Percentiles rank a stretch among this genome's conserved stretches.
Conservation (phyloP, 2,888 invertebrate genomes). For the Meteorus colon region DNA sequence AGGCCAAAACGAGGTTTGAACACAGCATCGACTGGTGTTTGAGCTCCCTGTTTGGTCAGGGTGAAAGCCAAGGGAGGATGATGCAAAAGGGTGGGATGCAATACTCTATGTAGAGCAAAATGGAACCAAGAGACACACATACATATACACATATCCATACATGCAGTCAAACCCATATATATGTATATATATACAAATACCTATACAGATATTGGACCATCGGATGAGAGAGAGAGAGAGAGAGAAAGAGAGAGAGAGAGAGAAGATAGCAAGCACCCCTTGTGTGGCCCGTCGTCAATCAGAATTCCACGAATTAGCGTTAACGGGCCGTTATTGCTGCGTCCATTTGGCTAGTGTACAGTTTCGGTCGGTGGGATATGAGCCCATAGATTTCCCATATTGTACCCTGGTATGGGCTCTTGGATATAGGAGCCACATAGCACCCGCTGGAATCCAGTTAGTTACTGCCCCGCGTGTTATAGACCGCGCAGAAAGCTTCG, state of each 20-base stretch:
- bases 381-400: slow-evolving; percentile 73
- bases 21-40: slow-evolving; percentile 40
- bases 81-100: slow-evolving; percentile 26
- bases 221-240: slow-evolving; percentile 41
- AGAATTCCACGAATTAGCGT: slow-evolving; percentile 74
- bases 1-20: slow-evolving; percentile 44
- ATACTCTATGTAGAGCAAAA: background rate
- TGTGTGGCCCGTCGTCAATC: slow-evolving; percentile 70
- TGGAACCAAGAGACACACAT: background rate
- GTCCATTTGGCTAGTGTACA: slow-evolving; percentile 73
- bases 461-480: slow-evolving; percentile 70
- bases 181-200: background rate
- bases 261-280: slow-evolving; percentile 53
- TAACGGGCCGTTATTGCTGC: slow-evolving; percentile 74
- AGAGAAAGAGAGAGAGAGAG: slow-evolving; percentile 27
- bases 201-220: slow-evolving; percentile 4
- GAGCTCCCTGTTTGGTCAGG: slow-evolving; percentile 36
- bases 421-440: slow-evolving; percentile 64
- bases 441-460: slow-evolving; percentile 71
- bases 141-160: background rate
- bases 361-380: slow-evolving; percentile 69
- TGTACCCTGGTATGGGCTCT: slow-evolving; percentile 65
- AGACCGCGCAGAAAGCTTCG: slow-evolving; percentile 59
- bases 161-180: too few species aligned
- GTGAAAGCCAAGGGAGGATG: slow-evolving; percentile 33